These are phyloP conservation scores for Dendrolimus punctatus DNA, from an alignment of 1,140 invertebrate genomes.

Conservation along the genomic window DNA sequence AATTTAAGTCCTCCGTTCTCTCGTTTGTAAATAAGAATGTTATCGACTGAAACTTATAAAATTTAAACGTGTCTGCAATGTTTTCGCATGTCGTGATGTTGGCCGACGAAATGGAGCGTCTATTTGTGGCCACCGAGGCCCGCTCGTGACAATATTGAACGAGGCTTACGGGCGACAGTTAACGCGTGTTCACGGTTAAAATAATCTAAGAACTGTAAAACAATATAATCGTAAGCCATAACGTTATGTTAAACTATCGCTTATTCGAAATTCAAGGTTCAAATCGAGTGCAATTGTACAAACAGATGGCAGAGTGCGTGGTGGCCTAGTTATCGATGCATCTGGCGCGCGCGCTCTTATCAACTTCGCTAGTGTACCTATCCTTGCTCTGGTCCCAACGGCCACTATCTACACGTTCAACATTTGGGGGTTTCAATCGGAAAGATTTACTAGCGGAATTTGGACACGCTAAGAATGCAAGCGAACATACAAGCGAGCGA, in stretches of 20 bases:
- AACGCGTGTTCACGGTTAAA: conserved; percentile 17
- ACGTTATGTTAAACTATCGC: conserved; percentile 3
- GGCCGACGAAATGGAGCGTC: conserved; percentile 63
- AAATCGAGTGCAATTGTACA: conserved; percentile 32
- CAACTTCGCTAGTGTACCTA: conserved; percentile 17
- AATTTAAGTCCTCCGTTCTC: background rate
- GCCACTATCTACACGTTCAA: background rate
- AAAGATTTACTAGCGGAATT: conserved; percentile 20
- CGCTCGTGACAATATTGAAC: conserved; percentile 58
- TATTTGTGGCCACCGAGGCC: conserved; percentile 65
- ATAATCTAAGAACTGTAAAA: conserved; percentile 12
- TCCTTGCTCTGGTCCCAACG: conserved; percentile 8
- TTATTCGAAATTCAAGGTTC: conserved; percentile 8
- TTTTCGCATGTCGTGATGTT: conserved; percentile 55
- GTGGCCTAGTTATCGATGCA: conserved; percentile 51
- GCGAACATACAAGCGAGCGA: conserved; percentile 44
- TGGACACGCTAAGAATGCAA: conserved; percentile 45
- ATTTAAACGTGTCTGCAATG: conserved; percentile 48
- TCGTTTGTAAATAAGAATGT: conserved; percentile 10
- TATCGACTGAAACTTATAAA: conserved; percentile 36
- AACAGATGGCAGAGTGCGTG: conserved; percentile 53
- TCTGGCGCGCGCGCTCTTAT: conserved; percentile 43
- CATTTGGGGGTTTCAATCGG: background rate
- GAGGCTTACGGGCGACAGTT: conserved; percentile 32
- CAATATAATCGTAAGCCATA: conserved; percentile 5